Conservation (phyloP, 2,888 invertebrate genomes). For the Drosophila rellima region DNA sequence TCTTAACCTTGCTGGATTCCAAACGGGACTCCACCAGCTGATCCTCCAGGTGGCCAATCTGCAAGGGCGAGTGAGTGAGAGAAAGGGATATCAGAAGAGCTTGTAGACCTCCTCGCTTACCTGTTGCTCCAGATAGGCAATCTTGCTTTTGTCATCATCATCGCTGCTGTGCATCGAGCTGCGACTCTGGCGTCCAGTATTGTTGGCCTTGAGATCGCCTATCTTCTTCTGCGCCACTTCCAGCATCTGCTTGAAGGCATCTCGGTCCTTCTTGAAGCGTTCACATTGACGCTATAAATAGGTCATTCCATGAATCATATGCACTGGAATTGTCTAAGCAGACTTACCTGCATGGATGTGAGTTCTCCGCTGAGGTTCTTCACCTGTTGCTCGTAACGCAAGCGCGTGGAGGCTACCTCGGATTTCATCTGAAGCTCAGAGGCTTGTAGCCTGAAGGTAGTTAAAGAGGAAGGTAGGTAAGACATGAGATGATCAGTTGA, state of each 20-base stretch:
- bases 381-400: conserved; percentile 94
- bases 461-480: neutral
- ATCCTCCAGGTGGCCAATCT: conserved; percentile 93
- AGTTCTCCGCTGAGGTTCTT: conserved; percentile 93
- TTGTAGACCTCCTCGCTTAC: conserved; percentile 65
- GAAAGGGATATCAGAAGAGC: neutral
- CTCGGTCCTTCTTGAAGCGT: conserved; percentile 94
- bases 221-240: conserved; percentile 95
- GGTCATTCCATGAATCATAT: neutral
- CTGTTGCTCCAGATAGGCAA: conserved; percentile 92
- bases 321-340: no score
- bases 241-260: conserved; percentile 95
- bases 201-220: conserved; percentile 89
- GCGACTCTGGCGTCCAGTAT: conserved; percentile 87
- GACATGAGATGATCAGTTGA: neutral
- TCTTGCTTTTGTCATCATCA: conserved; percentile 90
- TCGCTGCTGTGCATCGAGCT: conserved; percentile 91
- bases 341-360: conserved; percentile 90
- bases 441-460: conserved; percentile 86
- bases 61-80: neutral
- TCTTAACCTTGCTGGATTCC: conserved; percentile 93
- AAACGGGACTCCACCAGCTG: conserved; percentile 94
- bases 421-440: conserved; percentile 91
- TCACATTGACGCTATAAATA: conserved; percentile 84
- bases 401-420: conserved; percentile 92